Evolutionary conservation across 2,888 invertebrate species (phyloP).

Genomic region (Drosophila tanythrix): DNA sequence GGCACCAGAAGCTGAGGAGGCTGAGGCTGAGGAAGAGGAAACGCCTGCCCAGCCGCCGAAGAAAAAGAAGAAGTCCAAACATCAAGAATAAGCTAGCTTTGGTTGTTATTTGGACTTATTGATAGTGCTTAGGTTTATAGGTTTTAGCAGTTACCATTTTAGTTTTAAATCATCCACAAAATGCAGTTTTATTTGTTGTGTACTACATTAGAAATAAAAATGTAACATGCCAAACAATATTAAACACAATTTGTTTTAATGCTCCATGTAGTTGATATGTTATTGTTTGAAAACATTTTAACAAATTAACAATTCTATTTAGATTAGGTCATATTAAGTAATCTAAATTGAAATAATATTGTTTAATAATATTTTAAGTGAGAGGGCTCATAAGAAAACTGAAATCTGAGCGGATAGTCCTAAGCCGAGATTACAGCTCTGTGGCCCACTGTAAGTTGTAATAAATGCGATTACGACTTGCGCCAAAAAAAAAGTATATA

Average conservation of each 20-base stretch:
- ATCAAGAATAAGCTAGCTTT: conserved; percentile 36
- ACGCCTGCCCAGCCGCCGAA: conserved; percentile 35
- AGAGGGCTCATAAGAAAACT: background rate
- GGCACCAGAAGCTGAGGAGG: conserved; percentile 48
- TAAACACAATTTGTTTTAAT: background rate
- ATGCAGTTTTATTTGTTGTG: conserved; percentile 44
- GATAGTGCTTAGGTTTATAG: conserved; percentile 33
- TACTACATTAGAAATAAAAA: conserved; percentile 73
- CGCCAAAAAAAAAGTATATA: conserved; percentile 11
- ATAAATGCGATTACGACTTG: conserved; percentile 25
- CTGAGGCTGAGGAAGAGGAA: conserved; percentile 35
- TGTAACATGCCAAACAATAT: conserved; percentile 34
- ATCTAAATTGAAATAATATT: background rate
- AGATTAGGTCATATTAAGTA: background rate
- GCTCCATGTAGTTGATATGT: background rate
- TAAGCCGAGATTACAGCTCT: background rate
- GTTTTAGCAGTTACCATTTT: conserved; percentile 39
- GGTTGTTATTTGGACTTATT: conserved; percentile 5
- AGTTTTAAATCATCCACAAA: conserved; percentile 33
- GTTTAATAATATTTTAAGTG: background rate
- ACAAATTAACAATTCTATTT: background rate
- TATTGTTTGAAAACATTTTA: background rate
- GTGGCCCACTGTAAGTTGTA: conserved; percentile 45
- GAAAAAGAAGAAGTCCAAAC: conserved; percentile 63
- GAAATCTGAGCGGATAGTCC: background rate